Percentiles rank a stretch among this genome's conserved stretches.
phyloP scores from a whole-genome alignment of 2,888 invertebrate species.

The Lycaena phlaeas region DNA sequence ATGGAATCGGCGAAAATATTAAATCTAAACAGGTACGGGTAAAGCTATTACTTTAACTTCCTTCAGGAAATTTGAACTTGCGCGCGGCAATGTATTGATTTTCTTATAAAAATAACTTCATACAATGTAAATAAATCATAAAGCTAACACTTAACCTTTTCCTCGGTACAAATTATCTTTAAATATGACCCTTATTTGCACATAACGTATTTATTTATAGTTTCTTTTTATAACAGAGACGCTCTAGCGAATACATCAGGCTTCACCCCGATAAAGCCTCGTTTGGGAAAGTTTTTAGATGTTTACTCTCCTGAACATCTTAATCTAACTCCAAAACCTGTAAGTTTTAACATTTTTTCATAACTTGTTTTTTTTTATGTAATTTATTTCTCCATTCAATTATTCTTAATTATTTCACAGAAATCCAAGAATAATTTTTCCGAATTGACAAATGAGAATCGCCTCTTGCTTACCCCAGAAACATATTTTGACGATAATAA shows the following conservation, averaged over 20 bases:
- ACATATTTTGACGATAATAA: conserved; percentile 35
- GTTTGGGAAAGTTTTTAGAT: conserved; percentile 56
- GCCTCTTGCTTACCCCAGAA: conserved; percentile 42
- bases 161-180: conserved; percentile 19
- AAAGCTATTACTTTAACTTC: conserved; percentile 10
- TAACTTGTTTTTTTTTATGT: not conserved
- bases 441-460: conserved; percentile 36
- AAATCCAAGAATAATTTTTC: conserved; percentile 30
- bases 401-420: conserved; percentile 28
- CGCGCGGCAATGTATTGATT: conserved; percentile 69
- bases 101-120: conserved; percentile 62
- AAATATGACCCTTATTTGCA: conserved; percentile 1
- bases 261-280: conserved; percentile 48
- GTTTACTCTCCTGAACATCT: conserved; percentile 66
- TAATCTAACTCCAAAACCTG: conserved; percentile 55
- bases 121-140: conserved; percentile 70
- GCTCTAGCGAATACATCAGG: conserved; percentile 32
- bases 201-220: conserved; percentile 5
- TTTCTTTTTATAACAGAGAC: conserved; percentile 11
- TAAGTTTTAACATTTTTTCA: too few relatives aligned
- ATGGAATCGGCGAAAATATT: conserved; percentile 36
- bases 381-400: not conserved
- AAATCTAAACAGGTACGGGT: conserved; percentile 36
- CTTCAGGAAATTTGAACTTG: conserved; percentile 46
- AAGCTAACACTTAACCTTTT: conserved; percentile 40